Evolutionary conservation across 1,140 invertebrate species (phyloP).

Genomic region (Triops cancriformis): DNA sequence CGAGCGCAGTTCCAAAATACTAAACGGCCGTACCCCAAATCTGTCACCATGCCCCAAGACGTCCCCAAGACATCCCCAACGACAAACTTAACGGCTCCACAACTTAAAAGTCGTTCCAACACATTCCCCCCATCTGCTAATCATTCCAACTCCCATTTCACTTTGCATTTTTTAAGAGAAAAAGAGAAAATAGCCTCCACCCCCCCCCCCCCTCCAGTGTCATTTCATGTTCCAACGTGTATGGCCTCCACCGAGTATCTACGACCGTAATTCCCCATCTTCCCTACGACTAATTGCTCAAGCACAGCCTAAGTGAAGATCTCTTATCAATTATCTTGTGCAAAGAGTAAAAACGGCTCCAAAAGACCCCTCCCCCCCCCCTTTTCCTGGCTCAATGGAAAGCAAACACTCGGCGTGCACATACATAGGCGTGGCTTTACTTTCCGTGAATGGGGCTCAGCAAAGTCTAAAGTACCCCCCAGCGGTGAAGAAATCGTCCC

Average conservation of each 20-base stretch:
- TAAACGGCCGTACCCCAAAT: slow-evolving; percentile 7
- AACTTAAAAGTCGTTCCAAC: not conserved
- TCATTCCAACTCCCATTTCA: not conserved
- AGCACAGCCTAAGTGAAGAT: not conserved
- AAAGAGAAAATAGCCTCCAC: too few species aligned
- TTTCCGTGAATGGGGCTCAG: not conserved
- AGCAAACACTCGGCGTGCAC: not conserved
- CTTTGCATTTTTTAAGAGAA: not conserved
- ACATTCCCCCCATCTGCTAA: not conserved
- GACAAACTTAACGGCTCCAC: not conserved
- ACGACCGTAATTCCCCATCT: not conserved
- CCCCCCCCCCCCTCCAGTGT: not conserved
- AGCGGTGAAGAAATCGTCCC: not conserved
- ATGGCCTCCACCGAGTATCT: not conserved
- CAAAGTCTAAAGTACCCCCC: not conserved
- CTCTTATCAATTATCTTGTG: slow-evolving; percentile 10
- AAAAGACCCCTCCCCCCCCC: not conserved
- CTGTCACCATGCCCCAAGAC: not conserved
- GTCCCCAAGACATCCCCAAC: not conserved
- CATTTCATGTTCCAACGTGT: not conserved
- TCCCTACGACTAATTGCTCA: not conserved
- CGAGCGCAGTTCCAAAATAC: slow-evolving; percentile 9
- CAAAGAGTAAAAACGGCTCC: slow-evolving; percentile 1
- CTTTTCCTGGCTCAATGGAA: not conserved
- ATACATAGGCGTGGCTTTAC: not conserved